Evolutionary conservation across 2,113 vertebrate genomes (phyloP), one percentile per base, ranked within the genome.

Genomic region (Ascaphus truei): DNA sequence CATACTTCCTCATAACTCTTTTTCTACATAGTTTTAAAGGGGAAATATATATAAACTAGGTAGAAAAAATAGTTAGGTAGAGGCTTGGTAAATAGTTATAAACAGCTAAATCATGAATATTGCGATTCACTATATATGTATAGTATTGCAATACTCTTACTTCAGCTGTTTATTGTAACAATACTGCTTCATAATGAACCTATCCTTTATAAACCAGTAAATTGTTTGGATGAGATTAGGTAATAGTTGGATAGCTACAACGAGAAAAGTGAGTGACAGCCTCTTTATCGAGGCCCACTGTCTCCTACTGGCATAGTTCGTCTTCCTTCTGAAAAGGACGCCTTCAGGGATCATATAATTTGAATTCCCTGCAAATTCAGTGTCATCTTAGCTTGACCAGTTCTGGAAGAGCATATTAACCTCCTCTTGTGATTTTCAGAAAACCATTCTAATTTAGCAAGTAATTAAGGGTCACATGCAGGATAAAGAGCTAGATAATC

Each of bases 381-480:
- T 89, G 89, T 89, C 90, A 85, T 90, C 86, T 88, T 75, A 80
- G 88, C 89, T 90, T 92, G 89, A 92, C 89, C 88, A 91, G 84
- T 84, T 89, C 86, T 91, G 86, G 86, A 86, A 86, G 85, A 86
- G 84, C 88, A 86, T 87, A 90, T 92, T 91, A 91, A 90, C 88
- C 92, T 83, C 88, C 75, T 79, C 87, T 89, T 86, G 87, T 86
- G 88, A 90, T 92, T 92, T 89, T 89, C 82, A 89, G 85, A 87
- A 85, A 90, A 88, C 87, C 85, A 81, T 90, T 91, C 88, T 91
- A 90, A 92, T 93, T 92, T 91, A 90, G 86, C 85, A 88, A 90
- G 88, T 91, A 92, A 93, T 93, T 92, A 92, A 89, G 90, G 88
- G 90, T 93, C 90, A 90, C 89, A 90, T 89, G 90, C 80, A 79